These are phyloP conservation scores for Sturnira hondurensis DNA, from an alignment of 2,113 vertebrate species.

Conservation along the genomic window DNA sequence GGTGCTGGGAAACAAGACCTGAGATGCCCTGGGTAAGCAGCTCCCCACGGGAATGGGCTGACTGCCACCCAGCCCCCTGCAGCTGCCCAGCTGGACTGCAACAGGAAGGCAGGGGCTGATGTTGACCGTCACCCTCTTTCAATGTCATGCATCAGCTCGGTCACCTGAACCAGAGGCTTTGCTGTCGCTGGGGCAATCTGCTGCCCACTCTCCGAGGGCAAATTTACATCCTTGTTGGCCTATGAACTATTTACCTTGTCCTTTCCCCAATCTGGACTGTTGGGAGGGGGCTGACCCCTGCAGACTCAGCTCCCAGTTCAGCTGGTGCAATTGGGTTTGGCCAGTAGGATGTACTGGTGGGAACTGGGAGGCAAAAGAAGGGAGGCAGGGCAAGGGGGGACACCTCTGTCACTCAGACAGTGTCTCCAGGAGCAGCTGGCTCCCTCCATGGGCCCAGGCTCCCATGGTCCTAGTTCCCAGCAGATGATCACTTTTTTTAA, in stretches of 20 bases:
- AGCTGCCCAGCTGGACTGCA: not conserved
- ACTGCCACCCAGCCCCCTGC: fast-evolving
- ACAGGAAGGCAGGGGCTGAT: not conserved
- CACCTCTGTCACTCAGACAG: not conserved
- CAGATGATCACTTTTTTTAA: not conserved
- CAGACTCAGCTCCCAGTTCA: not conserved
- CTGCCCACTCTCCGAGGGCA: not conserved
- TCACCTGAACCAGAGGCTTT: not conserved
- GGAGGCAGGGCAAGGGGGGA: not conserved
- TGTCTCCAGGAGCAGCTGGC: not conserved
- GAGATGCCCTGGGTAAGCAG: not conserved
- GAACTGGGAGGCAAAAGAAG: not conserved
- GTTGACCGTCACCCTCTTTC: not conserved
- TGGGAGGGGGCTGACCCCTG: not conserved
- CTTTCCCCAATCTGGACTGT: not conserved
- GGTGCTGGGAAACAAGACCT: not conserved
- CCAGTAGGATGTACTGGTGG: not conserved
- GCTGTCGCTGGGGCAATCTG: not conserved
- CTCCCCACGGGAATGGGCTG: not conserved
- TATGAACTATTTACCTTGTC: not conserved
- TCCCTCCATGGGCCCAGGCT: not conserved
- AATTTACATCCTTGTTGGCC: not conserved
- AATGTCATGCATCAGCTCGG: not conserved
- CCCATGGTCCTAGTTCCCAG: not conserved
- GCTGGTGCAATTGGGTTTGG: not conserved